phyloP scores from a whole-genome alignment of 2,797 vertebrate species.

The Trichosurus vulpecula region DNA sequence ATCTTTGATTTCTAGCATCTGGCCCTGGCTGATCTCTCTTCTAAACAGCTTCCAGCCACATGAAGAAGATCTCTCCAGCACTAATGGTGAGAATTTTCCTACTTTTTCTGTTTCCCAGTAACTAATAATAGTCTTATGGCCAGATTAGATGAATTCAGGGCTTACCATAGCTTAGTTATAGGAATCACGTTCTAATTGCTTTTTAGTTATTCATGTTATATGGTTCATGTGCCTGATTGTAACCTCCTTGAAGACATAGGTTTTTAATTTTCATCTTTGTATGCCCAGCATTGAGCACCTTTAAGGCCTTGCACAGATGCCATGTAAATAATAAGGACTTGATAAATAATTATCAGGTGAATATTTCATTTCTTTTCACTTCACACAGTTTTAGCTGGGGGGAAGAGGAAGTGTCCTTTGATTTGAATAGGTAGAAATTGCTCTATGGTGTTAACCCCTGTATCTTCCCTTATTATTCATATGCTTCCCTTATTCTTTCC shows the following conservation, averaged over 20 bases:
- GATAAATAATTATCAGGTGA: neutral
- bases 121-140: neutral
- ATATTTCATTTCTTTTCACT: neutral
- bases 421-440: neutral
- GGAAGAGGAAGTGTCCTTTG: neutral
- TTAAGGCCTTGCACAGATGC: neutral
- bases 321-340: neutral
- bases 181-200: neutral
- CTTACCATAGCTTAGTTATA: neutral
- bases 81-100: conserved; percentile 87
- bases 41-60: conserved; percentile 97
- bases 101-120: neutral
- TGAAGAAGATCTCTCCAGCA: conserved; percentile 91
- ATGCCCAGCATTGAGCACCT: neutral
- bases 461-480: neutral
- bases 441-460: neutral
- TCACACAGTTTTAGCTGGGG: neutral
- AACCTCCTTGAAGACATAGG: neutral
- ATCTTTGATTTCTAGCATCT: conserved; percentile 88
- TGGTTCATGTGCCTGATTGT: neutral
- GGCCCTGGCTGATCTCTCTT: conserved; percentile 98
- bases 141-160: neutral
- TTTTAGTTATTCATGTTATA: neutral
- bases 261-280: neutral
- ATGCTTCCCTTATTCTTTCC: neutral